phyloP scores from a whole-genome alignment of 2,888 invertebrate species.

The Leptinotarsa rubiginosa region DNA sequence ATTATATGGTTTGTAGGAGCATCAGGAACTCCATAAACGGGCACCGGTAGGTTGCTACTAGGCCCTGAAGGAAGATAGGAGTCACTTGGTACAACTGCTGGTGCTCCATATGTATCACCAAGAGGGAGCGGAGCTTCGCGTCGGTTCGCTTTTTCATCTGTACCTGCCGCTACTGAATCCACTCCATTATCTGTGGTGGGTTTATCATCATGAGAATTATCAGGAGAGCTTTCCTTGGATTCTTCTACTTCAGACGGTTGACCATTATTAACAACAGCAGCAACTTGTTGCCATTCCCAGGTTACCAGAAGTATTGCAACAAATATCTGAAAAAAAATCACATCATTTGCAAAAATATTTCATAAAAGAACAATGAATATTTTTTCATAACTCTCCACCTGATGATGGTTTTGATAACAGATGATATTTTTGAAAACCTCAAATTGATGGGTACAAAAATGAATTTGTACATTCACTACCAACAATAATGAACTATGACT shows the following conservation, averaged over 20 bases:
- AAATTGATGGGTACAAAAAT: too few relatives aligned
- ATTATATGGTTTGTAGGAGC: slow-evolving; percentile 64
- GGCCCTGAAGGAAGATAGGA: slow-evolving; percentile 59
- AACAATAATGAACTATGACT: too few relatives aligned
- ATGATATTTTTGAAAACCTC: too few relatives aligned
- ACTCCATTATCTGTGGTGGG: slow-evolving; percentile 39
- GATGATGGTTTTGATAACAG: too few relatives aligned
- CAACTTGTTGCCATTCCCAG: slow-evolving; percentile 58
- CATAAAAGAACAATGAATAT: too few relatives aligned
- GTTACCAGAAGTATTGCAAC: slow-evolving; percentile 58
- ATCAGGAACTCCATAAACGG: slow-evolving; percentile 73
- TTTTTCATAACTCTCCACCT: too few relatives aligned
- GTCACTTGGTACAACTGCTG: slow-evolving; percentile 69
- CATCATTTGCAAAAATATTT: not conserved
- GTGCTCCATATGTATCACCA: slow-evolving; percentile 69
- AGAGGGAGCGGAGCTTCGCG: slow-evolving; percentile 59
- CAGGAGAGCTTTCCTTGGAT: slow-evolving; percentile 36
- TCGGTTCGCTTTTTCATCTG: slow-evolving; percentile 60
- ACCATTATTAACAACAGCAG: slow-evolving; percentile 63
- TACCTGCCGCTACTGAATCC: slow-evolving; percentile 58
- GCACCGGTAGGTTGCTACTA: slow-evolving; percentile 69
- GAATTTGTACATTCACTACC: too few relatives aligned
- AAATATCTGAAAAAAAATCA: slow-evolving; percentile 56
- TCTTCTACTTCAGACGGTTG: slow-evolving; percentile 50
- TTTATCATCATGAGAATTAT: slow-evolving; percentile 39